Base-by-base conservation (phyloP, 2,888 invertebrate species). In the Calameuta filiformis region DNA sequence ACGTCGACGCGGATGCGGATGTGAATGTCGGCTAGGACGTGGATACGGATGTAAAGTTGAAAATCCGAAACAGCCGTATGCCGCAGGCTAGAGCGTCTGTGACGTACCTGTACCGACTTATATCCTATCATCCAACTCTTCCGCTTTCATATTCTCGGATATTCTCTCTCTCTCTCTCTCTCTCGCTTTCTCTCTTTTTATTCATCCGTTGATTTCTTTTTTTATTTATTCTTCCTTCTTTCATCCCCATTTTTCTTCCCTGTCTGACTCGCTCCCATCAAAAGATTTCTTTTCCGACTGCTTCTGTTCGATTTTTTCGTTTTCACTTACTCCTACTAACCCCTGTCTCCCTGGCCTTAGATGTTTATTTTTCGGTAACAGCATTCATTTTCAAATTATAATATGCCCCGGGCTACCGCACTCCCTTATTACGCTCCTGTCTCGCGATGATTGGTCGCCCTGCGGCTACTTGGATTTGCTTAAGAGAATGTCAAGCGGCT, bases 31-130 rank as follows among this genome's bases (percentile, higher is more conserved):
- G 40, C 40, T 9, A 71, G 71, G 71, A 71, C 31, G 71, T 31
- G 71, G 33, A 71, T 31, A 71, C 56, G 56, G 56, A 56, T 71
- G 76, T 73, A 74, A 77, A 75, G 79, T 77, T 77, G 82, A 75
- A 82, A 83, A 82, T 81, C 78, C 78, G 77, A 81, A 83, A 79
- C 77, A 79, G 73, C 77, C 77, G 75, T 34, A 73, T 73, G 78
- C 78, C 78, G 35, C 35, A 37, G 77, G 75, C 69, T 68, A 74
- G 73, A 30, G 82, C 76, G 79, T 79, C 74, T 83, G 82, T 83
- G 83, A 83, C 82, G 79, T 77, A 77, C 80, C 73, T 73, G 15
- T 77, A 75, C 78, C 35, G 79, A 73, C 77, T 75, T 35, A 35
- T 34, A 77, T 73, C 76, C 68, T 74, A 34, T 71, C 73, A 69